Base-by-base conservation (phyloP, 92 coral and sea anemone species). In the Porites cylindrica region DNA sequence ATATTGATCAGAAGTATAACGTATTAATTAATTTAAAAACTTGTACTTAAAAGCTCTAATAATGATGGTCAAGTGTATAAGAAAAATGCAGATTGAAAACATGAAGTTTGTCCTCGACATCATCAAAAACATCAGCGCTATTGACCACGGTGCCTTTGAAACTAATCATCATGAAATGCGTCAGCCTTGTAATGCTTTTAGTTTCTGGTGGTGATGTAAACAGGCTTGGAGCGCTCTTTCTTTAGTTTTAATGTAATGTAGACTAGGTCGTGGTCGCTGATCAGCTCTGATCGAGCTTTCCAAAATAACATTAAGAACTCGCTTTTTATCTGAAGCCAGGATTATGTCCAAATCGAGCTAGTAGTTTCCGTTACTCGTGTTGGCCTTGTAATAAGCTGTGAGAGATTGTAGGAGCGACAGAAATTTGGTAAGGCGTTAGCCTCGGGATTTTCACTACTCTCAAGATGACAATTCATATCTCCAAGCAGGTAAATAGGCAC, bases 391-490 rank as follows among this genome's bases (percentile, higher is more conserved):
- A 90, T 84, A 70, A 90, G 18, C 69, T 90, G 90, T 21, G 86
- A 85, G 63, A 90, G 24, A 69, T 90, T 80, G 32, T 62, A 85
- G 29, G 93, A 85, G 17, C 78, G 82, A 60, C 80, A 90, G 53
- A 90, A 90, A 9, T 80, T 52, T 13, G 71, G 5, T 21, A 85
- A 76, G 3, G 85, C 80, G 74, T 32, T 66, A n/a, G 93, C 80
- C 21, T 60, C 89, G 7, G 2, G 82, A 58, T 47, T 52, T 17
- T 79, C 70, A 21, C 21, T 43, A 56, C 72, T 73, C 82, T 85
- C n/a, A 70, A 80, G 72, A 51, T 90, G 85, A 65, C 93, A 90
- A 65, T 90, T 90, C 21, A 90, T 56, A 54, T 90, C 90, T 1
- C 90, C 90, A 18, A 85, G 64, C 19, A 90, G 85, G 79, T 85